These are phyloP conservation scores for Origma solitaria DNA, from an alignment of 2,113 vertebrate genomes.

Conservation along the genomic window DNA sequence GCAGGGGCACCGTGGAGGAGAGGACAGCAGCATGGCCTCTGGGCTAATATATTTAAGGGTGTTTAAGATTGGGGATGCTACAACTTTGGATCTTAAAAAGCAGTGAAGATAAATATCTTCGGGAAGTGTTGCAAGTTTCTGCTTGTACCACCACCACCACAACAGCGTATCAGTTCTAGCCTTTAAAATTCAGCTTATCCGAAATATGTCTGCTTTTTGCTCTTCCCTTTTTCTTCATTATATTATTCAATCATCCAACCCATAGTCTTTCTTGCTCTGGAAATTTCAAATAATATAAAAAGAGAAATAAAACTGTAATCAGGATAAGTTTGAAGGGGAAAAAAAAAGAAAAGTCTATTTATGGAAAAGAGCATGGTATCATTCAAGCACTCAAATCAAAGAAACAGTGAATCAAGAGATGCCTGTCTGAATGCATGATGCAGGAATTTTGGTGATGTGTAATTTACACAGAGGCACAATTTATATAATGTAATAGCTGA, in stretches of 20 bases:
- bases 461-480: background rate
- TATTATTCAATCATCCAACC: background rate
- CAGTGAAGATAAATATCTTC: background rate
- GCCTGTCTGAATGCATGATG: background rate
- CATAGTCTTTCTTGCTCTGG: background rate
- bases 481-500: background rate
- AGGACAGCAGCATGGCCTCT: rapidly evolving
- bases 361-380: background rate
- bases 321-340: background rate
- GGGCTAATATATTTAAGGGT: background rate
- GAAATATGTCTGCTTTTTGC: background rate
- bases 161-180: background rate
- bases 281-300: background rate
- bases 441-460: background rate
- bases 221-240: background rate
- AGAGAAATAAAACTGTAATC: slow-evolving; percentile 6
- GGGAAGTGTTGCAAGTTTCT: background rate
- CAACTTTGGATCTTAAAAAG: background rate
- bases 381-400: background rate
- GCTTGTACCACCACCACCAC: background rate
- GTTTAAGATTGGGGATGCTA: background rate
- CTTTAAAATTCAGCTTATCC: background rate
- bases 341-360: background rate
- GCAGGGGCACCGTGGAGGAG: background rate
- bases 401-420: background rate